phyloP scores from a whole-genome alignment of 2,113 vertebrate genomes.

The Actinemys pallida region DNA sequence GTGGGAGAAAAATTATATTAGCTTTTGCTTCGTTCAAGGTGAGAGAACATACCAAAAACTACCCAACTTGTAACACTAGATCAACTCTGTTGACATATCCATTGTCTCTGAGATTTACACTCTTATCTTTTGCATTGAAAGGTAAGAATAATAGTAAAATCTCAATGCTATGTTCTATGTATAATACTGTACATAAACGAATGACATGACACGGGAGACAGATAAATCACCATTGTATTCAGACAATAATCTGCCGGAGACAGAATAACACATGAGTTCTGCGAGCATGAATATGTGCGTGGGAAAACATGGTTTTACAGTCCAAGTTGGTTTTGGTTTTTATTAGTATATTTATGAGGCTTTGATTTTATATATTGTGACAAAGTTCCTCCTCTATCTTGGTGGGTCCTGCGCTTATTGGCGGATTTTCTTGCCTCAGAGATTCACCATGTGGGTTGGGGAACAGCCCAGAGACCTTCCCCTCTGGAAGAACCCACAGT shows the following conservation, averaged over 20 bases:
- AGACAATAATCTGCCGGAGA: constrained; percentile 15
- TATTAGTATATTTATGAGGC: fast-evolving
- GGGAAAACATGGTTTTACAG: background rate
- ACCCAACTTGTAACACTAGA: background rate
- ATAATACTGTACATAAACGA: constrained; percentile 34
- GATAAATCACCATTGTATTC: constrained; percentile 43
- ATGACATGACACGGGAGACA: constrained; percentile 44
- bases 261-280: background rate
- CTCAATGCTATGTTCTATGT: constrained; percentile 55
- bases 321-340: background rate
- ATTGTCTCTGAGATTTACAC: constrained; percentile 59
- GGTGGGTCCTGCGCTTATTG: no score
- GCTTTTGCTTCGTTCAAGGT: background rate
- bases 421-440: no score
- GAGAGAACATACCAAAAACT: background rate
- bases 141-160: constrained; percentile 68
- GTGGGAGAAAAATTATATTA: background rate
- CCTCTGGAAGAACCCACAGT: no score
- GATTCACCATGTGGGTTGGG: no score
- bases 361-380: background rate
- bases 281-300: fast-evolving
- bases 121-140: constrained; percentile 60
- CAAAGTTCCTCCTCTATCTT: no score
- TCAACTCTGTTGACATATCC: constrained; percentile 32
- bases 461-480: no score